Evolutionary conservation across 53 echinoderm and acorn worm genomes (phyloP), one percentile per base, ranked within the genome.

Genomic region (Astropecten irregularis): DNA sequence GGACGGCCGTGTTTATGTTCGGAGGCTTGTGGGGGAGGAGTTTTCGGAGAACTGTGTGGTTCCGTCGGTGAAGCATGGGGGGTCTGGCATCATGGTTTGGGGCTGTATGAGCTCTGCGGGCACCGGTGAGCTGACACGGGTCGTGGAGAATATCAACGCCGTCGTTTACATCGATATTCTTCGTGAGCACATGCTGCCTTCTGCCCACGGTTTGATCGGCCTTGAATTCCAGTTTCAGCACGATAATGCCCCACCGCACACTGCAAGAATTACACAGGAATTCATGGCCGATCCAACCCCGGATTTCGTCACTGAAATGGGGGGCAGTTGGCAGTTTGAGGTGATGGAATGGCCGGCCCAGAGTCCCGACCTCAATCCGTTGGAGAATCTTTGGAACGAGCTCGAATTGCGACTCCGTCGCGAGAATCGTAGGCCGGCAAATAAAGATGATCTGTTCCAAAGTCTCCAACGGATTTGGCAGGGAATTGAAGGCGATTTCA

Each of bases 291-390:
- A 83, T 27, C 83, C 40, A 69, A 83, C 69, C 29, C 69, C 83
- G 19, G 48, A 56, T 3, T 58, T 44, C 13, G 6, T 83, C 2
- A 13, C 9, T 10, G 70, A 38, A 52, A 51, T 49, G 16, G 84
- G 58, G 40, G 38, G 56, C 20, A 42, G 60, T n/a, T n/a, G 82
- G 63, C 27, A 61, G 29, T 68, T 82, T 65, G 55, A 67, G 22
- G 69, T 83, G 49, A 35, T 83, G 55, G 53, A 49, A 6, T 83
- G 83, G 83, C 83, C 83, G 50, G 84, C 85, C 37, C 85, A 85
- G 37, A 56, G 73, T n/a, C 85, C 85, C 15, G 73, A 73, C 59
- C 30, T 85, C 4, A 85, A 57, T 39, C 85, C 85, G 55, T n/a
- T 85, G 27, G 85, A 85, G 61, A 71, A 62, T 44, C 26, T 85